phyloP scores from a whole-genome alignment of 2,888 invertebrate species.

The Diaperis boleti region DNA sequence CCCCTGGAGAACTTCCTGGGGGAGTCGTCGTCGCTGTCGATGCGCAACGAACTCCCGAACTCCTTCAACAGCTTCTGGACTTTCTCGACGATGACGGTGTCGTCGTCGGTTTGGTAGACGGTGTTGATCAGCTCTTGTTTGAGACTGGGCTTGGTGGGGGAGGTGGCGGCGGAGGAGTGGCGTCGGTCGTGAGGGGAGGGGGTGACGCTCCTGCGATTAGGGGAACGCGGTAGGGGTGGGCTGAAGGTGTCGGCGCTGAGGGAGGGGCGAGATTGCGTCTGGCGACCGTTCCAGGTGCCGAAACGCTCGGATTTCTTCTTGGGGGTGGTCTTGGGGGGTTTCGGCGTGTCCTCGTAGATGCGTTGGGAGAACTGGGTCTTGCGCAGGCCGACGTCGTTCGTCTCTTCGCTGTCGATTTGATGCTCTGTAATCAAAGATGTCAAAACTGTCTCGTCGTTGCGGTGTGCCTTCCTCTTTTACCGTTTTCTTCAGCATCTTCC shows the following conservation, averaged over 20 bases:
- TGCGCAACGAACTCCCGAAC: conserved; percentile 71
- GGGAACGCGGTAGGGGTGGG: conserved; percentile 55
- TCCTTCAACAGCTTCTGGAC: conserved; percentile 78
- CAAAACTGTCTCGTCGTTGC: no score
- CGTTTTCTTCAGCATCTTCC: conserved; percentile 79
- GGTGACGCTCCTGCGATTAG: conserved; percentile 66
- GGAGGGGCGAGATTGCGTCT: conserved; percentile 66
- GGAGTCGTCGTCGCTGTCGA: conserved; percentile 71
- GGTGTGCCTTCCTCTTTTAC: no score
- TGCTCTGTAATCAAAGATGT: conserved; percentile 15
- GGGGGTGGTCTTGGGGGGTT: conserved; percentile 58
- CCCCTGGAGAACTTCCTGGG: conserved; percentile 9
- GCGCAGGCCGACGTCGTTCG: conserved; percentile 77
- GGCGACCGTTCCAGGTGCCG: conserved; percentile 83
- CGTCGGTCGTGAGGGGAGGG: conserved; percentile 63
- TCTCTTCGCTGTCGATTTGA: conserved; percentile 70
- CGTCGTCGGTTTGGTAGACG: conserved; percentile 79
- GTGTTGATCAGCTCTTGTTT: conserved; percentile 79
- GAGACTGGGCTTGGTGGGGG: conserved; percentile 74
- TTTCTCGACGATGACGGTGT: conserved; percentile 79
- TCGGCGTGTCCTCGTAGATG: conserved; percentile 68
- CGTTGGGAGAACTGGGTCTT: conserved; percentile 78
- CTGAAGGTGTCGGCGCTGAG: conserved; percentile 76
- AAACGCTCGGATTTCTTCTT: conserved; percentile 57
- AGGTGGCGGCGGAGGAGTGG: conserved; percentile 71